Evolutionary conservation across 2,797 vertebrate species (phyloP), one percentile per base, ranked within the genome.

Genomic region (Sparus aurata): DNA sequence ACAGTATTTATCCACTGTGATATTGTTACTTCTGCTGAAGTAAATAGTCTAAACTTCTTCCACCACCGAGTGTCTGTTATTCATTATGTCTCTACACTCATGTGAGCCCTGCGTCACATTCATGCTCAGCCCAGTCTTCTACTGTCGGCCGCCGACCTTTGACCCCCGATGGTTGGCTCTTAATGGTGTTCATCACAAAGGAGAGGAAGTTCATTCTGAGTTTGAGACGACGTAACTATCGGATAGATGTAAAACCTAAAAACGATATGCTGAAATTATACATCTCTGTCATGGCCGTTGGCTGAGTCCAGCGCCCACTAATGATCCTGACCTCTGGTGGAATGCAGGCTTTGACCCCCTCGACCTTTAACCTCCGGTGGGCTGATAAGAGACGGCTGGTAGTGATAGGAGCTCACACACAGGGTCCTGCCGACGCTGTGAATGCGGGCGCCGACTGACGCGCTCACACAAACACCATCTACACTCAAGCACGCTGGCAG

Each of bases 321-420:
- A 88, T 69, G 68, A 69, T 81, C 57, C 76, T 74, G 79, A 86
- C 79, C 79, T 25, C 50, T 23, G 72, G 10, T 75, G 88, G 91
- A 91, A 91, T 92, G 86, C 72, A 52, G 68, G 74, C 73, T 79
- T 45, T 75, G 82, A 80, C 87, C 89, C 30, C 65, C 34, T 34
- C 22, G 71, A 85, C 84, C 83, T 80, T 45, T 89, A 11, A 86
- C 90, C 86, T 61, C 69, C 20, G 43, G 10, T 2, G 45, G 22
- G 69, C 63, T 57, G 88, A 91, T 91, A 93, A 84, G 80, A 73
- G 67, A 18, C 53, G 70, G 23, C 77, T 84, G 79, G 80, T 22
- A 34, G 77, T 34, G 85, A 87, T 84, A 78, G 79, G 67, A 11
- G 61, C 83, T 77, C 79, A 52, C 81, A 57, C 75, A 68, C 76